Evolutionary conservation across 2,888 invertebrate species (phyloP).

Genomic region (Octonoba sinensis): DNA sequence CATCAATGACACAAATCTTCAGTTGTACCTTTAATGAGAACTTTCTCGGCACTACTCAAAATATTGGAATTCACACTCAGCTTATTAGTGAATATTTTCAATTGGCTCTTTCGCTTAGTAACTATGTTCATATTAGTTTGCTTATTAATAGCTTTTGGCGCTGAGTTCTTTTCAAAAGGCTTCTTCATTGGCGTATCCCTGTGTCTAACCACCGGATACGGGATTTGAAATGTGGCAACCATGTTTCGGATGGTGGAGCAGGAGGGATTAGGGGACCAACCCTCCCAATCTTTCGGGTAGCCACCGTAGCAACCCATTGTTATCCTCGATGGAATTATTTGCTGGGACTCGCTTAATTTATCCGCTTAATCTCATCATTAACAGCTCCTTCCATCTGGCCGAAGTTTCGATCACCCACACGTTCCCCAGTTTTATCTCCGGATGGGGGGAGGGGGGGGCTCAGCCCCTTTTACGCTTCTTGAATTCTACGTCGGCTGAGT

Average conservation of each 20-base stretch:
- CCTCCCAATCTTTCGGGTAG: conserved; percentile 53
- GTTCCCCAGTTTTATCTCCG: conserved; percentile 15
- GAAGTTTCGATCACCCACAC: conserved; percentile 34
- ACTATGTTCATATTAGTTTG: conserved; percentile 24
- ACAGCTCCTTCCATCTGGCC: conserved; percentile 64
- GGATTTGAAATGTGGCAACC: conserved; percentile 62
- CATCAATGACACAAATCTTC: no score
- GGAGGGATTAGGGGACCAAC: conserved; percentile 39
- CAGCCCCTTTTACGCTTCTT: conserved; percentile 37
- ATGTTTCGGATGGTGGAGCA: conserved; percentile 52
- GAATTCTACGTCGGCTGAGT: conserved; percentile 7
- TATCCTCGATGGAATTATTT: conserved; percentile 38
- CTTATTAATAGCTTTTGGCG: conserved; percentile 59
- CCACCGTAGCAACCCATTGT: conserved; percentile 59
- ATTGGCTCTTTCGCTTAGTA: no score
- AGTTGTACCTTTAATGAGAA: no score
- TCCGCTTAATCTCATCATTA: conserved; percentile 63
- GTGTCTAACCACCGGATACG: conserved; percentile 58
- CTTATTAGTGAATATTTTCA: no score
- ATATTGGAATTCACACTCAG: no score
- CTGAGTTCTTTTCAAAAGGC: conserved; percentile 45
- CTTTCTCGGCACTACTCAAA: no score
- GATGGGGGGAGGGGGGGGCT: neutral
- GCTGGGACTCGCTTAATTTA: conserved; percentile 59
- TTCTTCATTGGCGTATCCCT: conserved; percentile 55